Percentiles rank a stretch among this genome's conserved stretches.
phyloP scores from a whole-genome alignment of 2,888 invertebrate genomes.

The Pollenia amentaria region DNA sequence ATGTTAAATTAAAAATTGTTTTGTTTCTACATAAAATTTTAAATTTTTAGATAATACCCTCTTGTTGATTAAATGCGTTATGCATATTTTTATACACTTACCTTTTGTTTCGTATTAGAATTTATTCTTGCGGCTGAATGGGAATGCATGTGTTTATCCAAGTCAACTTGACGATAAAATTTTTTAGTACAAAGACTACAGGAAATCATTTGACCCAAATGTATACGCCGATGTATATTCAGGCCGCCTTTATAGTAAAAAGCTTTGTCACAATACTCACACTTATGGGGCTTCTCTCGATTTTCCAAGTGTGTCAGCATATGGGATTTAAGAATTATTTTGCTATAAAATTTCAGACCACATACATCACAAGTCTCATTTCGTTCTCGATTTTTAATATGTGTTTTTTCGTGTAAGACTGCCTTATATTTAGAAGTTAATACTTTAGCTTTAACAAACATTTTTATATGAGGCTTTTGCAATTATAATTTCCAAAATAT shows the following conservation, averaged over 20 bases:
- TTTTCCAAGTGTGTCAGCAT: conserved; percentile 53
- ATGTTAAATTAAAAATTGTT: too few species aligned
- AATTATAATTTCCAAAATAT: too few species aligned
- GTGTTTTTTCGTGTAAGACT: conserved; percentile 48
- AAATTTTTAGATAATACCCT: too few species aligned
- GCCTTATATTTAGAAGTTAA: conserved; percentile 6
- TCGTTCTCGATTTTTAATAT: conserved; percentile 47
- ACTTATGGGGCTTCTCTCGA: conserved; percentile 59
- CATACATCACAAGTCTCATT: background rate
- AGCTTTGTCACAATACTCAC: conserved; percentile 64
- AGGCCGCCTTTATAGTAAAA: conserved; percentile 51
- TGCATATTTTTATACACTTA: too few species aligned
- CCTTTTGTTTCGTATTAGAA: too few species aligned
- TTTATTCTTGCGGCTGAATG: conserved; percentile 39
- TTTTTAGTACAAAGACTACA: conserved; percentile 60
- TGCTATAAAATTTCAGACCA: conserved; percentile 26
- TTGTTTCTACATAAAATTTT: too few species aligned
- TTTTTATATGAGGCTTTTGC: too few species aligned
- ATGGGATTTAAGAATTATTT: conserved; percentile 12
- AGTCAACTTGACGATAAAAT: conserved; percentile 51
- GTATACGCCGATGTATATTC: conserved; percentile 59
- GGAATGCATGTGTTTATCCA: conserved; percentile 49
- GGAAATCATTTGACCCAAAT: conserved; percentile 57
- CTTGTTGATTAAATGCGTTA: too few species aligned
- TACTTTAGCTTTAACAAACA: conserved; percentile 46